Conservation (phyloP, 2,113 vertebrate species). For the Neogobius melanostomus region DNA sequence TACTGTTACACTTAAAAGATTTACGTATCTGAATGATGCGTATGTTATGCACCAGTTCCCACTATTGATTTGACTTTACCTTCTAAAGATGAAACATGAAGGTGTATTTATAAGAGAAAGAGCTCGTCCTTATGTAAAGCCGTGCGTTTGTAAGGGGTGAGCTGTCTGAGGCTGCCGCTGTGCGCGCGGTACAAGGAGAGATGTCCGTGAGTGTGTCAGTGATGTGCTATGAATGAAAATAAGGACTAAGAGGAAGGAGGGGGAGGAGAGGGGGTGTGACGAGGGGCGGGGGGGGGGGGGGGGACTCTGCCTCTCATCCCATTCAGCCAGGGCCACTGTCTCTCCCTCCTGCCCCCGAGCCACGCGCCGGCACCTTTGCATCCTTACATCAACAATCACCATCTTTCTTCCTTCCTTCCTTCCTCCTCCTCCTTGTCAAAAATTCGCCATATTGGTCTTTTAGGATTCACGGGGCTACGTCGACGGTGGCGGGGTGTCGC, state of each 20-base stretch:
- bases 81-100: background rate
- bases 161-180: constrained; percentile 52
- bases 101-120: constrained; percentile 38
- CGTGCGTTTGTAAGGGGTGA: constrained; percentile 9
- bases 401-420: constrained; percentile 33
- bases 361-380: constrained; percentile 44
- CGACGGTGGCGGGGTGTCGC: constrained; percentile 39
- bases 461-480: constrained; percentile 30
- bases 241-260: constrained; percentile 45
- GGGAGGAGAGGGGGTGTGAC: background rate
- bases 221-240: constrained; percentile 81
- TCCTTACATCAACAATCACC: constrained; percentile 60
- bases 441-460: constrained; percentile 32
- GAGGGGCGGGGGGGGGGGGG: constrained; percentile 5
- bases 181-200: constrained; percentile 40
- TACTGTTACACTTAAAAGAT: background rate
- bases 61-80: background rate
- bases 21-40: background rate
- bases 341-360: constrained; percentile 36
- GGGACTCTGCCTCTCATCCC: constrained; percentile 51
- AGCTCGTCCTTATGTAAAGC: constrained; percentile 16
- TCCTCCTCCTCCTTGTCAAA: constrained; percentile 25
- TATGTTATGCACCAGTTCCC: background rate
- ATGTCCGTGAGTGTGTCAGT: constrained; percentile 56
- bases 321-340: constrained; percentile 45